These are phyloP conservation scores for Ianthella basta DNA, from an alignment of 37 sponge, comb jelly and placozoan genomes.

Conservation along the genomic window DNA sequence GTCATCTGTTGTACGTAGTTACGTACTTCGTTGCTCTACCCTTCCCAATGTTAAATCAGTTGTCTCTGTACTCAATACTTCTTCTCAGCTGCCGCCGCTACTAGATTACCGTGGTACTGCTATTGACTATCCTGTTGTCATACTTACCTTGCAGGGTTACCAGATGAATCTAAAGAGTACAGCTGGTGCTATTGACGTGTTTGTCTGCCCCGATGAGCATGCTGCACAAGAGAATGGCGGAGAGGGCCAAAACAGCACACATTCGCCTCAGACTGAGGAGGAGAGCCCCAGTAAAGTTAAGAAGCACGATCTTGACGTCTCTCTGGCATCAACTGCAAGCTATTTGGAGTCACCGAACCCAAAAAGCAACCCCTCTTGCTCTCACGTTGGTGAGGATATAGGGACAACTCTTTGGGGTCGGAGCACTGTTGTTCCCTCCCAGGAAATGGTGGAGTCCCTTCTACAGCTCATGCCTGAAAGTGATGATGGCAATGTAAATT, in stretches of 20 bases:
- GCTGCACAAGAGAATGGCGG: constrained; percentile 24
- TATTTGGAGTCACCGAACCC: constrained; percentile 17
- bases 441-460: constrained; percentile 38
- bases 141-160: constrained; percentile 62
- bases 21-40: no score
- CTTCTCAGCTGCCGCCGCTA: no score
- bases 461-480: constrained; percentile 12
- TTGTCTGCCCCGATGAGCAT: constrained; percentile 71
- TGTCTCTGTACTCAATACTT: no score
- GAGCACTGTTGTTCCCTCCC: background rate
- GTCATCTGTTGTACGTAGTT: no score
- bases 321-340: constrained; percentile 67
- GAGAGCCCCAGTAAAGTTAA: constrained; percentile 15
- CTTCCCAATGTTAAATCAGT: no score
- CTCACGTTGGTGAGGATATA: background rate
- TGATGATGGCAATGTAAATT: background rate
- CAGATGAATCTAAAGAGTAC: constrained; percentile 74
- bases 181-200: constrained; percentile 80
- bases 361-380: background rate
- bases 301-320: constrained; percentile 52
- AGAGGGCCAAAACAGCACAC: background rate
- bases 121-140: no score
- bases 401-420: background rate
- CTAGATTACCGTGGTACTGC: no score
- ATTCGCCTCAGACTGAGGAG: background rate